phyloP scores from a whole-genome alignment of 92 coral and sea anemone genomes.

The Paragorgia papillata region DNA sequence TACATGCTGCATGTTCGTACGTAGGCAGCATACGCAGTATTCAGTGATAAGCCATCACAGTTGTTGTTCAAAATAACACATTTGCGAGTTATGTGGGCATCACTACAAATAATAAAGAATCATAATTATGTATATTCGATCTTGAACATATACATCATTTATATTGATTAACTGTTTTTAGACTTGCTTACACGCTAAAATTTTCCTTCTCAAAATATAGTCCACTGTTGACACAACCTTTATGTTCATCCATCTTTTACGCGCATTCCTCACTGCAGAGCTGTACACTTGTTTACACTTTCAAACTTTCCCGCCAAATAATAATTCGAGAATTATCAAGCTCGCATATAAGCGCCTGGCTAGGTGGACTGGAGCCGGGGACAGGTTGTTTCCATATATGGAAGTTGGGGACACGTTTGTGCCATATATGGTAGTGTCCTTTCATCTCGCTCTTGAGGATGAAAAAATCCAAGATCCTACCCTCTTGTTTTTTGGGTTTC shows the following conservation, averaged over 20 bases:
- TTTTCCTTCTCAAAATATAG: slow-evolving; percentile 7
- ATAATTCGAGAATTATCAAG: no score
- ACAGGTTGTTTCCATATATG: slow-evolving; percentile 5
- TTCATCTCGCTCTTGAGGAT: no score
- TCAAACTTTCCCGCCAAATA: no score
- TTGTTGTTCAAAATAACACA: slow-evolving; percentile 1
- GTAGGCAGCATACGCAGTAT: slow-evolving; percentile 11
- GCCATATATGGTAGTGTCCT: no score
- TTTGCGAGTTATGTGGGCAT: slow-evolving; percentile 18
- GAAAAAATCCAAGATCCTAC: no score
- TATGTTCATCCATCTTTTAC: background rate
- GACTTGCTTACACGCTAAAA: slow-evolving; percentile 18
- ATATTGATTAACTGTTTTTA: background rate
- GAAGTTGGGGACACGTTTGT: no score
- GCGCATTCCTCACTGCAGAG: no score
- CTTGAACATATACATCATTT: background rate
- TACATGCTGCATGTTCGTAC: background rate
- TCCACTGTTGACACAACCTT: no score
- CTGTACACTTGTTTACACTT: no score
- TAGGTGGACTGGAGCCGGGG: background rate
- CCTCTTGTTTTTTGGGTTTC: no score
- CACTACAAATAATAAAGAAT: slow-evolving; percentile 21
- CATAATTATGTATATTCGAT: background rate
- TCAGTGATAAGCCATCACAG: slow-evolving; percentile 14
- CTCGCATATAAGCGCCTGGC: no score